These are phyloP conservation scores for Etheostoma cragini DNA, from an alignment of 2,113 vertebrate genomes.

Conservation along the genomic window DNA sequence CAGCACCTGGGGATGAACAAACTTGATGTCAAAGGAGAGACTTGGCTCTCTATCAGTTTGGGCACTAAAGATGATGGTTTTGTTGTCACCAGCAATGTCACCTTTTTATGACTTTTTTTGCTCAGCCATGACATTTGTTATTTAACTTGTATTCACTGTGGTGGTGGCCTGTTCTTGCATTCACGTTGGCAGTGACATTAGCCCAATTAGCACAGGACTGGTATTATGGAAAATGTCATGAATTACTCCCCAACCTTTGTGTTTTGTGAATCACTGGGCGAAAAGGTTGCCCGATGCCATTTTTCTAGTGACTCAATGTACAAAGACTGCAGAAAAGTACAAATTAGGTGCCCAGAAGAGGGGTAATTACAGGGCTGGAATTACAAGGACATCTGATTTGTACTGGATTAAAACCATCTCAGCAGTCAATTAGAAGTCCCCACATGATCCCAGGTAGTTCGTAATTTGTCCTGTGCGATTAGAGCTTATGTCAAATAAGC, in stretches of 20 bases:
- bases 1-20: constrained; percentile 38
- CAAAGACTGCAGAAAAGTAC: constrained; percentile 24
- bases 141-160: not conserved
- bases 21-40: constrained; percentile 24
- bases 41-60: not conserved
- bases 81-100: constrained; percentile 10
- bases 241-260: constrained; percentile 34
- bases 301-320: constrained; percentile 36
- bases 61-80: not conserved
- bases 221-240: constrained; percentile 38
- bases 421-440: constrained; percentile 43
- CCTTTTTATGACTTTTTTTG: constrained; percentile 2
- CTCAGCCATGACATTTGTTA: not conserved
- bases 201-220: constrained; percentile 38
- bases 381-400: constrained; percentile 27
- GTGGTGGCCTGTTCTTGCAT: constrained; percentile 17
- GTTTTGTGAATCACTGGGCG: constrained; percentile 32
- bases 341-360: constrained; percentile 17
- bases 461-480: constrained; percentile 63
- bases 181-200: constrained; percentile 17
- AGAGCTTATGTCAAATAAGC: constrained; percentile 53
- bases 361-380: not conserved
- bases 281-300: constrained; percentile 17
- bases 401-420: constrained; percentile 49
- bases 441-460: constrained; percentile 49